Percentiles rank a stretch among this genome's conserved stretches.
Conservation (phyloP, 92 coral and sea anemone species). For the Actinostola sp. region DNA sequence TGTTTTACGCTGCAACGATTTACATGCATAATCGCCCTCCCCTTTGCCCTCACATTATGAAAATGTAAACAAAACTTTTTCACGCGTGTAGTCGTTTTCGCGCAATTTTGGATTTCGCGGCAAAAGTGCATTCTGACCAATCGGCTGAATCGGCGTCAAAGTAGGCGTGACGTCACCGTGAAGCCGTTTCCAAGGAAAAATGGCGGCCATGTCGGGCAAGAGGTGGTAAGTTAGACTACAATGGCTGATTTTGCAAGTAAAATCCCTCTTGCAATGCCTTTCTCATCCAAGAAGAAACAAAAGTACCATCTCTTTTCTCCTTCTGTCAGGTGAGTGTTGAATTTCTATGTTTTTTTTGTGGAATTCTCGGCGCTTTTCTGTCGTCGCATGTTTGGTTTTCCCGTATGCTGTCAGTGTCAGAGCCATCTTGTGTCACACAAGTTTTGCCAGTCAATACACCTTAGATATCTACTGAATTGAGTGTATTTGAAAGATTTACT, state of each 20-base stretch:
- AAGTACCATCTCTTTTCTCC: conserved; percentile 68
- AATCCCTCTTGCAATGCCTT: conserved; percentile 59
- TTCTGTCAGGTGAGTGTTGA: conserved; percentile 69
- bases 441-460: conserved; percentile 11
- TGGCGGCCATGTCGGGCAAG: conserved; percentile 83
- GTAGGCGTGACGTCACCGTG: conserved; percentile 74
- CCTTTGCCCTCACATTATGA: conserved; percentile 44
- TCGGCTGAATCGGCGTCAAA: conserved; percentile 69
- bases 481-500: conserved; percentile 12
- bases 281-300: conserved; percentile 61
- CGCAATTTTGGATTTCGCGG: conserved; percentile 96
- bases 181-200: conserved; percentile 61
- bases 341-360: conserved; percentile 5
- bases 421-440: background rate
- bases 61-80: conserved; percentile 78
- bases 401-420: background rate
- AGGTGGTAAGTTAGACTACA: conserved; percentile 8
- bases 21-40: conserved; percentile 46
- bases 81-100: conserved; percentile 48
- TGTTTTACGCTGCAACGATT: conserved; percentile 28
- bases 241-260: conserved; percentile 77
- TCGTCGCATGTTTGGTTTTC: background rate
- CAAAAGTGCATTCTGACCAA: conserved; percentile 63
- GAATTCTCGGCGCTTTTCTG: background rate
- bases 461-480: background rate